Evolutionary conservation across 2,888 invertebrate species (phyloP), one percentile per base, ranked within the genome.

Genomic region (Himalopsyche anomala): DNA sequence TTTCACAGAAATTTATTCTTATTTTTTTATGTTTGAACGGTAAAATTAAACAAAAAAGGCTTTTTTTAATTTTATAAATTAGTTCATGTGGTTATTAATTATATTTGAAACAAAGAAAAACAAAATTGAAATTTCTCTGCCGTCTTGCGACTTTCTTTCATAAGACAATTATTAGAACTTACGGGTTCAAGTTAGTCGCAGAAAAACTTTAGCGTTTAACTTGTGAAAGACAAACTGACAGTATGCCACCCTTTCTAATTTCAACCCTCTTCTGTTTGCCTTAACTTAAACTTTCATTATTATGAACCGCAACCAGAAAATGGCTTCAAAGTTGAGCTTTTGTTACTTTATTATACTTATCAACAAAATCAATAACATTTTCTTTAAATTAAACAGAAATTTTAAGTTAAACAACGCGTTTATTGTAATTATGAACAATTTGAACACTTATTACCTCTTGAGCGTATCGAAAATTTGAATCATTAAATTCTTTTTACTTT

Each of bases 161-260:
- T 62, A 62, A 62, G 62, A 62, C 62, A 62, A 62, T 62, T 62
- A 62, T 62, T 62, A 28, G 62, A 62, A 62, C 62, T 62, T 62
- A 80, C 79, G 51, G 84, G 80, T 84, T 84, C 40, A 54, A 28
- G 38, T 82, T 45, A 55, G 82, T 54, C 45, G 56, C 42, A 42
- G 80, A 86, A 86, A 86, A 86, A 83, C 83, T 86, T 86, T 74
- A 82, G 28, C 79, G 83, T 83, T 83, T 36, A 83, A 79, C 83
- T 80, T 80, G 42, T 19, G 40, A 86, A 86, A 86, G 86, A 86
- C 86, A 83, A 86, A 83, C 86, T 80, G 85, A 85, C 45, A 62
- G 62, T 42, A 74, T 82, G 51, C 85, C 80, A 81, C 86, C 62
- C 62, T 62, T 80, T 86, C 83, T 86, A 86, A 86, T 86, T 86